Conservation (phyloP, 2,888 invertebrate species). For the Ectemnius lituratus region DNA sequence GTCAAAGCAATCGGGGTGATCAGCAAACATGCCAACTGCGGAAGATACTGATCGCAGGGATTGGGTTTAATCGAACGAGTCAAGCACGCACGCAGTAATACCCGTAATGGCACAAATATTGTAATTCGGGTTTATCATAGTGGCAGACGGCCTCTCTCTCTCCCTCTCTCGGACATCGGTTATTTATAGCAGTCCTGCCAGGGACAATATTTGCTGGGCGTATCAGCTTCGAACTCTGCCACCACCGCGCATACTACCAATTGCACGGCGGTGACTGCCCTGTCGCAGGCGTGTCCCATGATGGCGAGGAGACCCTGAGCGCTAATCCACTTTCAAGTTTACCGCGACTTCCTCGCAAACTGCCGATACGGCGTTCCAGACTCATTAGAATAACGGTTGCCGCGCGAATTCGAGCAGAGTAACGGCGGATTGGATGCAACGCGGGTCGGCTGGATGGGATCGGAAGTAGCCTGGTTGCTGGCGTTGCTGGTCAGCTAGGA, state of each 20-base stretch:
- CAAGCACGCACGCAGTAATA: background rate
- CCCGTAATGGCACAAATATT: slow-evolving; percentile 2
- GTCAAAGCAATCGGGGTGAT: no score
- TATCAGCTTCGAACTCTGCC: background rate
- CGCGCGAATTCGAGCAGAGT: slow-evolving; percentile 33
- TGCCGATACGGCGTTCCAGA: slow-evolving; percentile 15
- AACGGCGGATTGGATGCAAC: slow-evolving; percentile 45
- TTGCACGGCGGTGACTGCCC: slow-evolving; percentile 22
- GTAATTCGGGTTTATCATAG: slow-evolving; percentile 6
- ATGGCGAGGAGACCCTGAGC: background rate
- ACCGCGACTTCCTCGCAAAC: slow-evolving; percentile 4
- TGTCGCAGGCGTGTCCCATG: background rate
- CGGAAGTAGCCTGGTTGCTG: slow-evolving; percentile 36
- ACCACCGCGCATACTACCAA: background rate
- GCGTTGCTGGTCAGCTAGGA: background rate
- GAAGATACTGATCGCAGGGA: no score
- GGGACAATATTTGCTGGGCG: slow-evolving; percentile 1
- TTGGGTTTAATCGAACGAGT: background rate
- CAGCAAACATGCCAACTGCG: no score
- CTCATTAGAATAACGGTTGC: slow-evolving; percentile 29
- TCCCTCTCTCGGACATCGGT: background rate
- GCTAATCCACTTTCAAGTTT: slow-evolving; percentile 14
- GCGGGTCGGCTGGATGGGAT: slow-evolving; percentile 45
- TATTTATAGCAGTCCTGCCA: background rate
- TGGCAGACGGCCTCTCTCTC: background rate